phyloP scores from a whole-genome alignment of 1,140 invertebrate genomes.

The Papilio glaucus region DNA sequence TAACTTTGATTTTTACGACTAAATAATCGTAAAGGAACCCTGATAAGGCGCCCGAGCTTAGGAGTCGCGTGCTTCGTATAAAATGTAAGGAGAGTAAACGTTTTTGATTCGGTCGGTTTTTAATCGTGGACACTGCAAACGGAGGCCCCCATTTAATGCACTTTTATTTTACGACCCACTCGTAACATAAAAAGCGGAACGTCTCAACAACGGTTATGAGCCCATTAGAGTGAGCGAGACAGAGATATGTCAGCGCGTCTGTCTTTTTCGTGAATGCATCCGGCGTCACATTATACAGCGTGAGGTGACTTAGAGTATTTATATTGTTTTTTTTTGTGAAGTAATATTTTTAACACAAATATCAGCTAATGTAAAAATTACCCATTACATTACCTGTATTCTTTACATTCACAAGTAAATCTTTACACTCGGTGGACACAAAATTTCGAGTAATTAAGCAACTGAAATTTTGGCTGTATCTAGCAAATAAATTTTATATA shows the following conservation, averaged over 20 bases:
- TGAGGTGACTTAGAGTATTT: conserved; percentile 24
- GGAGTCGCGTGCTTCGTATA: conserved; percentile 44
- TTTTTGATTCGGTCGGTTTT: conserved; percentile 62
- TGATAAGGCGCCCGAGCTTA: conserved; percentile 58
- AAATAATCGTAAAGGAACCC: conserved; percentile 83
- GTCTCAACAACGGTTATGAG: conserved; percentile 77
- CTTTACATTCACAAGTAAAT: too few species aligned
- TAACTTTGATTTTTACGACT: conserved; percentile 84
- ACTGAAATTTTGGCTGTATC: conserved; percentile 77
- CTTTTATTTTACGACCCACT: conserved; percentile 81
- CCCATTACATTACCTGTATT: too few species aligned
- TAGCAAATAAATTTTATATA: conserved; percentile 79
- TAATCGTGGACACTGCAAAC: conserved; percentile 77
- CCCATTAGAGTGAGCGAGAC: conserved; percentile 58
- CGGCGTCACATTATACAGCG: conserved; percentile 18
- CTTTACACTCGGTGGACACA: too few species aligned
- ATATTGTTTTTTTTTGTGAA: not conserved
- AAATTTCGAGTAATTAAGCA: conserved; percentile 74
- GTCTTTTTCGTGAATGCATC: conserved; percentile 47
- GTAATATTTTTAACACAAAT: too few species aligned
- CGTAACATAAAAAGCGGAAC: conserved; percentile 80
- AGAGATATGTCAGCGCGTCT: conserved; percentile 40
- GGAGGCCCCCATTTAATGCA: conserved; percentile 76
- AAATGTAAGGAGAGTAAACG: conserved; percentile 32
- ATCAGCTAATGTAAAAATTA: too few species aligned